phyloP scores from a whole-genome alignment of 2,888 invertebrate species.

The Andrena haemorrhoa region DNA sequence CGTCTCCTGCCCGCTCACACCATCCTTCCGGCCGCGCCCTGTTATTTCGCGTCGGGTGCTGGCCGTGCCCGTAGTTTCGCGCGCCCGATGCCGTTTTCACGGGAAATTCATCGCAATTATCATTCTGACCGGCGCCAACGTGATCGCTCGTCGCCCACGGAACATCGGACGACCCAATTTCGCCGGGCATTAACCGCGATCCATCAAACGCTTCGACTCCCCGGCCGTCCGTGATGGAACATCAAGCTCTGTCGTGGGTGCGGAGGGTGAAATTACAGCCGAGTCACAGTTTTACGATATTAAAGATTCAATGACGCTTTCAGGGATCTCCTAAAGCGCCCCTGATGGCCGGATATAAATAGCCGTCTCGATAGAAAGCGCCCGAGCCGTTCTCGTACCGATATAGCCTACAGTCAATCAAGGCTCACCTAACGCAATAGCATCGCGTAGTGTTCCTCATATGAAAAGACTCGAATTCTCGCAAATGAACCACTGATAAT shows the following conservation, averaged over 20 bases:
- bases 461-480: background rate
- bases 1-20: no score
- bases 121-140: conserved; percentile 29
- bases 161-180: conserved; percentile 51
- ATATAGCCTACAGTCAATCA: no score
- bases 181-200: conserved; percentile 36
- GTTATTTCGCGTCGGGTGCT: no score
- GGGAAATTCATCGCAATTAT: conserved; percentile 19
- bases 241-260: conserved; percentile 3
- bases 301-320: conserved; percentile 17
- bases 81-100: background rate
- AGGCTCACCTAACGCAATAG: no score
- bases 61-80: background rate
- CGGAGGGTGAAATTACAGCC: conserved; percentile 37
- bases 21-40: no score
- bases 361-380: background rate
- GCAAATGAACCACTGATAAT: no score
- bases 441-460: no score
- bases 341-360: background rate
- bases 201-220: conserved; percentile 43
- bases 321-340: background rate
- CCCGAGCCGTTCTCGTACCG: background rate
- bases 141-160: conserved; percentile 34
- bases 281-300: conserved; percentile 39
- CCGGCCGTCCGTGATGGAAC: conserved; percentile 8